Conservation (phyloP, 2,888 invertebrate genomes). For the Pterostichus niger region DNA sequence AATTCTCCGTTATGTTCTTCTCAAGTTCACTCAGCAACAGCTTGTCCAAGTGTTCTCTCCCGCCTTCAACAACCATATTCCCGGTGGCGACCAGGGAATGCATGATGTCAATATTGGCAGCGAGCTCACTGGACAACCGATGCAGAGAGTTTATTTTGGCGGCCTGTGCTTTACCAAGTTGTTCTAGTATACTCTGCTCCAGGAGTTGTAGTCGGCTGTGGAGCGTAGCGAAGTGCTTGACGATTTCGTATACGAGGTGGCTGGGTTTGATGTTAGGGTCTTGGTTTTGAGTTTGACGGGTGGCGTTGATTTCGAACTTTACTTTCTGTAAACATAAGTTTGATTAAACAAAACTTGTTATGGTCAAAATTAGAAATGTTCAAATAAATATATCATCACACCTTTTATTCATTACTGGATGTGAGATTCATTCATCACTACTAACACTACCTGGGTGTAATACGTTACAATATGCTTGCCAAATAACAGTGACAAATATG, state of each 20-base stretch:
- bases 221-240: conserved; percentile 79
- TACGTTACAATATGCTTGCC: too few relatives aligned
- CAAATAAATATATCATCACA: too few relatives aligned
- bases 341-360: too few relatives aligned
- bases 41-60: conserved; percentile 47
- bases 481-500: too few relatives aligned
- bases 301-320: conserved; percentile 51
- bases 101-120: conserved; percentile 43
- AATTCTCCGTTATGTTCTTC: conserved; percentile 31
- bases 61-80: conserved; percentile 11
- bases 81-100: conserved; percentile 30
- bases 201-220: conserved; percentile 79
- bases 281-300: background rate
- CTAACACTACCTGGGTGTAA: too few relatives aligned
- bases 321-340: conserved; percentile 68
- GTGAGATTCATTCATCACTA: too few relatives aligned
- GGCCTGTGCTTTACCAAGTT: conserved; percentile 73
- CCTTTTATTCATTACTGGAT: too few relatives aligned
- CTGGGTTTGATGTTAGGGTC: background rate
- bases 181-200: conserved; percentile 77
- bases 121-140: conserved; percentile 46
- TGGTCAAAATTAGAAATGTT: too few relatives aligned
- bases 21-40: conserved; percentile 34
- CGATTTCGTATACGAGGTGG: conserved; percentile 72
- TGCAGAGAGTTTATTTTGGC: conserved; percentile 69